A percentile compares a stretch with the other conserved stretches of the same genome.
Evolutionary conservation across 2,888 invertebrate genomes (phyloP).

Genomic region (Cyclophora albipunctata): DNA sequence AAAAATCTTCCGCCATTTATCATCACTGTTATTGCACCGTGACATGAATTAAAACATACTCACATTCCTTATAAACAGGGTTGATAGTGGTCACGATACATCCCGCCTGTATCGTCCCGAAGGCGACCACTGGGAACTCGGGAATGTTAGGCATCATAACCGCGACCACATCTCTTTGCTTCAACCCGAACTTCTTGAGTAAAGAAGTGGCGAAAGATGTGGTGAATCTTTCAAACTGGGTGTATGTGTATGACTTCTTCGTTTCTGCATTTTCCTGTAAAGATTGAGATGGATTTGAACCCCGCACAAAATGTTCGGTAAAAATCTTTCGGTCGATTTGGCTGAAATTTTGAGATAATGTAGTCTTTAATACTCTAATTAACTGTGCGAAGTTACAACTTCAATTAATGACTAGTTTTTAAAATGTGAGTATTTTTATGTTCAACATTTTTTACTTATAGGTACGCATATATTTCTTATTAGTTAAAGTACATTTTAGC

Average conservation of each 20-base stretch:
- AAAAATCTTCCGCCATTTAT: background rate
- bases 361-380: no score
- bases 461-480: no score
- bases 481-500: no score
- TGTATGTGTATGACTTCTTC: slow-evolving; percentile 56
- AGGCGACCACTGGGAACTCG: slow-evolving; percentile 79
- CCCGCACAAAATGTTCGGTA: background rate
- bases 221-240: slow-evolving; percentile 70
- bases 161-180: slow-evolving; percentile 79
- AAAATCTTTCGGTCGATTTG: no score
- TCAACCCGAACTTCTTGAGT: slow-evolving; percentile 77
- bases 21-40: background rate
- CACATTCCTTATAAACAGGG: slow-evolving; percentile 81
- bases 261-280: slow-evolving; percentile 64
- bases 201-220: slow-evolving; percentile 79
- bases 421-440: no score
- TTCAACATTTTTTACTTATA: no score
- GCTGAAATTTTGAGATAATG: no score
- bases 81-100: slow-evolving; percentile 83
- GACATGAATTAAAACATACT: slow-evolving; percentile 19
- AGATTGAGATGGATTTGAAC: background rate
- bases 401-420: no score
- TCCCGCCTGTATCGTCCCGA: slow-evolving; percentile 83
- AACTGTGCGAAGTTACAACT: no score
- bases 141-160: slow-evolving; percentile 83